Evolutionary conservation across 2,888 invertebrate genomes (phyloP), one percentile per base, ranked within the genome.

Genomic region (Tachina lurida): DNA sequence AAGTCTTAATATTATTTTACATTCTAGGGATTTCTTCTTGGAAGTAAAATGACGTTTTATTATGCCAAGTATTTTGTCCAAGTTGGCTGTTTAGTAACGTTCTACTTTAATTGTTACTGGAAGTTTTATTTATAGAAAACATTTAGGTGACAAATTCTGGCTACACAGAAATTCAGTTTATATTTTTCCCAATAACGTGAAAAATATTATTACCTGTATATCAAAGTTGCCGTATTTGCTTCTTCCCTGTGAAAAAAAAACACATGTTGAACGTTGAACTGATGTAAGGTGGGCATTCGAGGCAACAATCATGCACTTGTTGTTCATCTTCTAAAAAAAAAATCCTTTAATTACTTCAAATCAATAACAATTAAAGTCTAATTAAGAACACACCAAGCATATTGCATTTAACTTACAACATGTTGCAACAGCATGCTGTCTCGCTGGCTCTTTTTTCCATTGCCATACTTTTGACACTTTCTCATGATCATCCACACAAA

Each of bases 381-480:
- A 81, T 85, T 85, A 85, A 54, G 12, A 71, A 41, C 31, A 31
- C 31, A 31, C 31, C 31, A 31, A 68, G 49, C 49, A 60, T 68
- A 56, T 56, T 62, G 58, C n/a, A 54, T 9, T 3, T 47, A 56
- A 60, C 31, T 3, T 10, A 41, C 82, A 80, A 63, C 58, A 79
- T 83, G 73, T 79, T 86, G 60, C 47, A 65, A 49, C 52, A 84
- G n/a, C 19, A 58, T 58, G 41, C 47, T 62, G 78, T 19, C 65
- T 58, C 43, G 41, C 45, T 62, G 78, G 19, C 63, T 58, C 43
- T 60, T 68, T 15, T 47, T 63, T 1, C 41, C 76, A 74, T 71
- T 79, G 83, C 54, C 71, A 78, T 78, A 82, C 81, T 82, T 78
- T 82, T 85, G 78, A 82, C 85, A 85, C 85, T 78, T 78, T 63